Evolutionary conservation across 2,888 invertebrate genomes (phyloP).

Genomic region (Gymnosoma rotundatum): DNA sequence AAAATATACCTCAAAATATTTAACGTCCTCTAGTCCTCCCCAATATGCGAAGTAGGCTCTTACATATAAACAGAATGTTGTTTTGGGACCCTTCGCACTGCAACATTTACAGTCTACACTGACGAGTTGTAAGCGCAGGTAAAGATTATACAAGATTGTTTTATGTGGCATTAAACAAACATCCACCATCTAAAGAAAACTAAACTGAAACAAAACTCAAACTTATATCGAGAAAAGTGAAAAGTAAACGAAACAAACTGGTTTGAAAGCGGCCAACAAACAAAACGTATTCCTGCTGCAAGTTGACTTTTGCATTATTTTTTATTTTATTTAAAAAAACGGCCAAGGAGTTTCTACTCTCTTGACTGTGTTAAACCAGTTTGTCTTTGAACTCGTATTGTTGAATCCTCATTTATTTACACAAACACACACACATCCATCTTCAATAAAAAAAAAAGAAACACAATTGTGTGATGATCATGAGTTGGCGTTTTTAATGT

Average conservation of each 20-base stretch:
- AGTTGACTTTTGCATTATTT: not conserved
- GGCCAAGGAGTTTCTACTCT: slow-evolving; percentile 58
- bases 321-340: not conserved
- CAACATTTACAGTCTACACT: slow-evolving; percentile 2
- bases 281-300: slow-evolving; percentile 54
- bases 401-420: slow-evolving; percentile 54
- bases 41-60: slow-evolving; percentile 28
- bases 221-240: slow-evolving; percentile 47
- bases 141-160: slow-evolving; percentile 31
- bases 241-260: slow-evolving; percentile 65
- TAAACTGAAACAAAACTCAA: slow-evolving; percentile 22
- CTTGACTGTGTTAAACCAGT: slow-evolving; percentile 55
- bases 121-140: slow-evolving; percentile 34
- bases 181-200: slow-evolving; percentile 14
- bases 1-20: slow-evolving; percentile 37
- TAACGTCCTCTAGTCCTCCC: slow-evolving; percentile 61
- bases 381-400: slow-evolving; percentile 29
- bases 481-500: slow-evolving; percentile 72
- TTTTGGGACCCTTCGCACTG: slow-evolving; percentile 33
- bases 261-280: slow-evolving; percentile 54
- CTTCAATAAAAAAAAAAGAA: not conserved
- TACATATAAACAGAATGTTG: slow-evolving; percentile 21
- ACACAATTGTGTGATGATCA: slow-evolving; percentile 30
- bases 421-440: not conserved
- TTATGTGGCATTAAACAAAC: slow-evolving; percentile 48